A percentile compares a stretch with the other conserved stretches of the same genome.
Evolutionary conservation across 2,113 vertebrate species (phyloP).

Genomic region (Embiotoca jacksoni): DNA sequence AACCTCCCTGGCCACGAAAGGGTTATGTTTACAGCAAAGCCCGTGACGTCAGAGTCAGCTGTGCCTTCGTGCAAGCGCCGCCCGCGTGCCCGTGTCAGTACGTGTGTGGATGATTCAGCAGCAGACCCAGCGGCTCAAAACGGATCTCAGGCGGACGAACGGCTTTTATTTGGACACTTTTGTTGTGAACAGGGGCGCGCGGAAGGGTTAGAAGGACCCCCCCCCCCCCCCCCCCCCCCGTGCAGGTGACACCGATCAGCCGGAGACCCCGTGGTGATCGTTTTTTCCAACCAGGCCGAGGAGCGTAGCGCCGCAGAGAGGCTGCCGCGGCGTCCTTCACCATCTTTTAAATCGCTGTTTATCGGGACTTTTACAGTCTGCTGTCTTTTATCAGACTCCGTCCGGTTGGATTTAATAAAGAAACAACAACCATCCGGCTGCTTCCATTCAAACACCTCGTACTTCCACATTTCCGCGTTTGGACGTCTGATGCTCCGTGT

Average conservation of each 20-base stretch:
- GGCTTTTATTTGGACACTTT: no score
- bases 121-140: neutral
- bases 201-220: no score
- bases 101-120: conserved; percentile 72
- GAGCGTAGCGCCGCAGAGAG: no score
- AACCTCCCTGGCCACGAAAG: conserved; percentile 25
- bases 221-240: no score
- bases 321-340: no score
- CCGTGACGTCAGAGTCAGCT: conserved; percentile 74
- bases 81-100: conserved; percentile 21
- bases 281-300: no score
- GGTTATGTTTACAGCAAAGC: conserved; percentile 57
- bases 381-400: neutral
- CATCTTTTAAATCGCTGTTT: no score
- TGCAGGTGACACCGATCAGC: no score
- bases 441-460: neutral
- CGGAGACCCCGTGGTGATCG: no score
- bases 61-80: conserved; percentile 34
- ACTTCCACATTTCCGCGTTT: neutral
- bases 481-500: neutral
- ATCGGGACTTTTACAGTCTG: no score
- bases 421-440: neutral
- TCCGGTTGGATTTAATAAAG: neutral
- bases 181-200: no score
- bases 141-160: no score